Evolutionary conservation across 1,140 invertebrate genomes (phyloP), one percentile per base, ranked within the genome.

Genomic region (Tribolium madens): DNA sequence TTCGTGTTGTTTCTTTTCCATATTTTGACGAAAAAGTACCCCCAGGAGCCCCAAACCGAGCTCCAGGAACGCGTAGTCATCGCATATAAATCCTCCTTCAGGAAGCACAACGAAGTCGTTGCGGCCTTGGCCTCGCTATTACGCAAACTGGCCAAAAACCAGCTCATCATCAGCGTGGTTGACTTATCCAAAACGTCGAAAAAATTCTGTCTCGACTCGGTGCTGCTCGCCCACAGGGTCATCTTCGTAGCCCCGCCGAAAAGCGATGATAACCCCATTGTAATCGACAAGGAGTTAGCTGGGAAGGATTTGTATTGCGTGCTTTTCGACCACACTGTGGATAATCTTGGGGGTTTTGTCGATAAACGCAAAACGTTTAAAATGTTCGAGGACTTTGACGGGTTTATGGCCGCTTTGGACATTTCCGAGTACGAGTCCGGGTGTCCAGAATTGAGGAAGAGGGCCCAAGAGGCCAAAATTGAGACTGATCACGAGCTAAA

Each of bases 1-100:
- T 82, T 76, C 60, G 68, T 81, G 3, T 68, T 82, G 13, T 82
- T 82, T 73, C 60, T 79, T 31, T 76, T 82, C 47, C 77, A 82
- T 60, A 73, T 81, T 71, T 73, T 79, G 57, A 80, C 48, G 9
- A 77, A 76, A 13, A 71, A 52, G 26, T 78, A 69, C 31, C 74
- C 36, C 73, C 6, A 21, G 75, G 77, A 77, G 17, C 71, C 69
- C 18, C 33, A 14, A 12, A 13, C 69, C 18, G 42, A 72, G 33
- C 31, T 21, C 26, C 48, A 76, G 57, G 70, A 79, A 42, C 50
- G 68, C 71, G 13, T 81, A 5, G 60, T 74, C 14, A 46, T 81
- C 12, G 64, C 79, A 5, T 79, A 74, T 52, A 81, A 73, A 18
- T 79, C 79, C 14, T 80, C 80, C 2, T 76, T 73, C n/a, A 77